Base-by-base conservation (phyloP, 1,140 invertebrate species). In the Ladona fulva region DNA sequence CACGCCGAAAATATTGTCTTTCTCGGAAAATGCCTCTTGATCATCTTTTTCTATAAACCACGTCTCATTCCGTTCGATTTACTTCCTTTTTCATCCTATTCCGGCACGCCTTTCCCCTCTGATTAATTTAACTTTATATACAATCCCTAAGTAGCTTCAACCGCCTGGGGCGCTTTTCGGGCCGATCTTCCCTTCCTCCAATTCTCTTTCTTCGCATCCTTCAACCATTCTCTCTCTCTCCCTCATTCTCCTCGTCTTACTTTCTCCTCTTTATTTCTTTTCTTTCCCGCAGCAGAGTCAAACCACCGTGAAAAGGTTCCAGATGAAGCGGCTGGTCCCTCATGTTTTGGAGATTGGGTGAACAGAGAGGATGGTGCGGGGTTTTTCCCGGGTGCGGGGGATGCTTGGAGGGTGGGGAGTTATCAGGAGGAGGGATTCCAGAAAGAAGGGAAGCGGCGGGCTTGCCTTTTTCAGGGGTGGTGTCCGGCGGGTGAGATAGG, bases 281-380 rank as follows among this genome's bases (percentile, higher is more conserved):
- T 37, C 29, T 37, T 8, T n/a, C 10, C 44, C 44, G 10, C 44
- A 19, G 44, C 44, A 10, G 52, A 66, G 52, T 66, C 52, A 66
- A 66, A 66, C 52, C n/a, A 66, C 52, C 52, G 52, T 66, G 52
- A 66, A 66, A 66, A 66, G 52, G 52, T 22, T 66, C 52, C n/a
- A 3, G 52, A 66, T 66, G 52, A 66, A 66, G 52, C 52, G 52
- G 52, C 52, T 22, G n/a, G 52, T 66, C 52, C 52, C 52, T 66
- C 52, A 66, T 66, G 52, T 66, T 66, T 66, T 66, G 52, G 52
- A 66, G 52, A 66, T 66, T 66, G 52, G 52, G 52, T 12, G 52
- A 66, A 66, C 10, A 10, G 44, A 19, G 44, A 19, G 44, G 44
- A 11, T 19, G 44, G 44, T 10, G 44, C 44, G 44, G 44, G 44